phyloP scores from a whole-genome alignment of 2,797 vertebrate genomes.

The Vireo griseus region DNA sequence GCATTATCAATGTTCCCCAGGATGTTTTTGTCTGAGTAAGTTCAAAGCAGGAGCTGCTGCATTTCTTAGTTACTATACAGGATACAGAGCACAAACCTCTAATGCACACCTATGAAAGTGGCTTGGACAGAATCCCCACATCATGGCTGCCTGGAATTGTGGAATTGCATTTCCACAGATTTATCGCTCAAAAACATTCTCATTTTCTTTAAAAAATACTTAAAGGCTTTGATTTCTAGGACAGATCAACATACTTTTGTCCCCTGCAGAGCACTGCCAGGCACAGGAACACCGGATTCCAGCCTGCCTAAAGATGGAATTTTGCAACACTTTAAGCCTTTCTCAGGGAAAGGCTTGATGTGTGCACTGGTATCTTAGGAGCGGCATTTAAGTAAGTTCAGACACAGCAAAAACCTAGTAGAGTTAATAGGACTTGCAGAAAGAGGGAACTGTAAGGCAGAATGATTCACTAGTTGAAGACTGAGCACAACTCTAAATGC shows the following conservation, averaged over 20 bases:
- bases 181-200: background rate
- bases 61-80: background rate
- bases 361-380: background rate
- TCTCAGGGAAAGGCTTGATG: background rate
- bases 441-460: background rate
- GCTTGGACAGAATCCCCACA: background rate
- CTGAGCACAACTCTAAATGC: background rate
- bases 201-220: background rate
- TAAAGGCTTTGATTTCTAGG: background rate
- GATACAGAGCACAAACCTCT: background rate
- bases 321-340: background rate
- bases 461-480: background rate
- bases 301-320: background rate
- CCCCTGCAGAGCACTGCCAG: fast-evolving
- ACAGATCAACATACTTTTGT: background rate
- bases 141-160: background rate
- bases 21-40: background rate
- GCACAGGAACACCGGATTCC: background rate
- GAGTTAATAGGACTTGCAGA: background rate
- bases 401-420: background rate
- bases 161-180: background rate
- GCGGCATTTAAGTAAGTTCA: background rate
- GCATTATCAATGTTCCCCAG: background rate
- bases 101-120: background rate
- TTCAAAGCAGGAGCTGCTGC: background rate